Evolutionary conservation across 1,140 invertebrate species (phyloP), one percentile per base, ranked within the genome.

Genomic region (Cyclina sinensis): DNA sequence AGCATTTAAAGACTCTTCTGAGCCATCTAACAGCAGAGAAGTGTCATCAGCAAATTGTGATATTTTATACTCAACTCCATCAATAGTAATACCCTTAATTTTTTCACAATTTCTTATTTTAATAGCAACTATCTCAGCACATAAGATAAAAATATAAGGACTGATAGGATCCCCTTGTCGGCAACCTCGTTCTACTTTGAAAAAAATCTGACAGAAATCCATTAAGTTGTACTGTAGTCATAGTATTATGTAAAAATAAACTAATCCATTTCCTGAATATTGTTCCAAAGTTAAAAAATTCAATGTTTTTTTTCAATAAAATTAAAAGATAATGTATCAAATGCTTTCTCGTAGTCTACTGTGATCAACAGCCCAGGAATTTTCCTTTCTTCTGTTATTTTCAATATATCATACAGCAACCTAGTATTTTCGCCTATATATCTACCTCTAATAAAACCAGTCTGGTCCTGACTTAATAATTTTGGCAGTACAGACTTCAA

Each of bases 31-130:
- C 27, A 65, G 46, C n/a, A 79, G 39, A 7, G 37, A 30, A 35
- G 73, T 85, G 57, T 89, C 88, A 43, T 84, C 81, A 27, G 88
- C 73, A 73, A 35, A 89, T 85, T 80, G 81, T 39, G 74, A 65
- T 37, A 85, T 35, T 54, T 46, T 43, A 46, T 27, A 84, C 30
- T 89, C 81, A 30, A 30, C 35, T 46, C 57, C 43, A 27, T 57
- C 21, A 46, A 68, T 37, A 43, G 59, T 78, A 24, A 89, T 84
- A 21, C 81, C 80, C 46, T 78, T 84, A 14, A 89, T 89, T 18
- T 84, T 59, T 62, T 76, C 32, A 78, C 73, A 46, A 24, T 74
- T 76, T 7, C 57, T 18, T 43, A 89, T 76, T 59, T 46, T 62
- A 0, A 76, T 46, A 48, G 78, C 54, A n/a, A 82, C 0, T 12